A percentile compares a stretch with the other conserved stretches of the same genome.
phyloP scores from a whole-genome alignment of 2,797 vertebrate genomes.

The Pygocentrus nattereri region DNA sequence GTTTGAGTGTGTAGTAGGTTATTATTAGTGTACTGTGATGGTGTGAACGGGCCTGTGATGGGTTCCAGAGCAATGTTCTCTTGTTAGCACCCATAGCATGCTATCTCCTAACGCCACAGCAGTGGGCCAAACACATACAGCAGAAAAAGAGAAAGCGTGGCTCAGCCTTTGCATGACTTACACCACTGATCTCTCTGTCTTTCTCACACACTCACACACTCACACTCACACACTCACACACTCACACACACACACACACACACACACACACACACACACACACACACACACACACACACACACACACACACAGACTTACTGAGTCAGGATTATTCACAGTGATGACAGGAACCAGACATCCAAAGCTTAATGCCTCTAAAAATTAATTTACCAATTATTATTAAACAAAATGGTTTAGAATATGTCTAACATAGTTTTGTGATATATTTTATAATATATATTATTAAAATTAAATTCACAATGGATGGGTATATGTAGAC shows the following conservation, averaged over 20 bases:
- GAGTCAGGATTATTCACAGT: too few relatives aligned
- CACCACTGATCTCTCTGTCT: conserved; percentile 24
- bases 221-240: conserved; percentile 6
- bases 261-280: neutral
- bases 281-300: conserved; percentile 27
- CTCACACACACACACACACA: conserved; percentile 21
- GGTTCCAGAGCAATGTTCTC: conserved; percentile 40
- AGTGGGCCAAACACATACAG: conserved; percentile 16
- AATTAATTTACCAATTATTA: too few relatives aligned
- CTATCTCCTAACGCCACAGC: neutral
- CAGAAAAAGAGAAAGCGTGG: neutral
- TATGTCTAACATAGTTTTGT: too few relatives aligned
- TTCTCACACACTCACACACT: neutral
- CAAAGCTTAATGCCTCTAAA: too few relatives aligned
- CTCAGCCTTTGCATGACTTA: neutral
- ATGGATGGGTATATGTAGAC: too few relatives aligned
- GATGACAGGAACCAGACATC: too few relatives aligned
- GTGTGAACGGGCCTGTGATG: conserved; percentile 33
- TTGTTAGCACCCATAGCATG: conserved; percentile 43
- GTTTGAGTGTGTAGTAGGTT: conserved; percentile 7
- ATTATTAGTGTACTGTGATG: conserved; percentile 30
- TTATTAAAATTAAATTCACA: too few relatives aligned
- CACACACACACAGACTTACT: conserved; percentile 12
- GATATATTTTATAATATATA: too few relatives aligned
- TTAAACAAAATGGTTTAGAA: too few relatives aligned